These are phyloP conservation scores for Laticauda colubrina DNA, from an alignment of 2,113 vertebrate species.

Conservation along the genomic window DNA sequence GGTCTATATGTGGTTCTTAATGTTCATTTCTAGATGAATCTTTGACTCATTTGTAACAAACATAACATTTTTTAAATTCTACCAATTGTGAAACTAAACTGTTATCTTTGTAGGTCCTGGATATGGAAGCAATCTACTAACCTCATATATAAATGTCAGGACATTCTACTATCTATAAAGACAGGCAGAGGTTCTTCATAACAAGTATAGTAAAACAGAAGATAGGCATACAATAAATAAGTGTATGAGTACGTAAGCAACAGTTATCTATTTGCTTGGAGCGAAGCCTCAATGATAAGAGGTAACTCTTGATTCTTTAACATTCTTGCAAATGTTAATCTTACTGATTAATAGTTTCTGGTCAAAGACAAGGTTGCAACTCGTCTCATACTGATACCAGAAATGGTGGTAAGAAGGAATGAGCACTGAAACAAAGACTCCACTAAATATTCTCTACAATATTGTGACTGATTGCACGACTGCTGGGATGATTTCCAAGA, in stretches of 20 bases:
- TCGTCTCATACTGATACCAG: not conserved
- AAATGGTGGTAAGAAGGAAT: conserved; percentile 1
- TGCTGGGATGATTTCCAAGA: conserved; percentile 29
- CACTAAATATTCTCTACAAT: not conserved
- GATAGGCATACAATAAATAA: not conserved
- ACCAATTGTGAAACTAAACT: not conserved
- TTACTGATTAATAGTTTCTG: not conserved
- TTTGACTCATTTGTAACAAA: not conserved
- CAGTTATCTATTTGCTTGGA: not conserved
- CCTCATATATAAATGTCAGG: not conserved
- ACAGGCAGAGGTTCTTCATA: not conserved
- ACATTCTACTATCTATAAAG: not conserved
- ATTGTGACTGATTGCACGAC: not conserved
- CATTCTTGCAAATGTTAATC: not conserved
- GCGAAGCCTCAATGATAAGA: not conserved
- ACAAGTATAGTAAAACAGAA: not conserved
- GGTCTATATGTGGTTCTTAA: not conserved
- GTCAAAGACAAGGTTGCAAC: not conserved
- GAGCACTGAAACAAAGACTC: not conserved
- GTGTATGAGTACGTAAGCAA: not conserved
- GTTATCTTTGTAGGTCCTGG: not conserved
- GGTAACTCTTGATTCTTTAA: not conserved
- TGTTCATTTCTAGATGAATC: not conserved
- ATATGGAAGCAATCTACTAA: not conserved
- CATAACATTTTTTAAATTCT: not conserved